Evolutionary conservation across 1,140 invertebrate genomes (phyloP).

Genomic region (Trachelipus rathkii): DNA sequence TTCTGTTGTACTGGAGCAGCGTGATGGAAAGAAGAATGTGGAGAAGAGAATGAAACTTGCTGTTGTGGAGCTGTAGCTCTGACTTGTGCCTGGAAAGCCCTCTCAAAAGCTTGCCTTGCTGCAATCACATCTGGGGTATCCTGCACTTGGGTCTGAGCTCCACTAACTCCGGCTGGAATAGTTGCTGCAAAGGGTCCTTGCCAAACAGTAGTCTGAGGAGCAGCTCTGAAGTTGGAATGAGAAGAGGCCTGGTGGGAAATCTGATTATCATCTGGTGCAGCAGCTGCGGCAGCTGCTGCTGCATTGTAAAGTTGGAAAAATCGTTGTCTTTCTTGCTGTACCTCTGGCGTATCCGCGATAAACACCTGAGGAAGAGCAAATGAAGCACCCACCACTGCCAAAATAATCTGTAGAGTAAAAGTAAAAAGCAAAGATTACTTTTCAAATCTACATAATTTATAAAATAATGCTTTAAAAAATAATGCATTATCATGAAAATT

Average conservation of each 20-base stretch:
- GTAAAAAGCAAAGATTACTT: not conserved
- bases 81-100: slow-evolving; percentile 25
- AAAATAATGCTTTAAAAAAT: too few relatives aligned
- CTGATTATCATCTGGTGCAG: slow-evolving; percentile 14
- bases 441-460: too few relatives aligned
- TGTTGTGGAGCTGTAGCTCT: slow-evolving; percentile 7
- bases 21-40: not conserved
- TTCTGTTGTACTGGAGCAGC: not conserved
- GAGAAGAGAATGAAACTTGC: not conserved
- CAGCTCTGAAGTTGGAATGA: not conserved
- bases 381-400: slow-evolving; percentile 22
- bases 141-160: slow-evolving; percentile 25
- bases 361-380: slow-evolving; percentile 18
- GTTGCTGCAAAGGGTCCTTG: slow-evolving; percentile 38
- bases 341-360: slow-evolving; percentile 28
- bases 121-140: slow-evolving; percentile 37
- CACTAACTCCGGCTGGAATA: slow-evolving; percentile 40
- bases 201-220: slow-evolving; percentile 23
- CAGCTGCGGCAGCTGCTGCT: slow-evolving; percentile 22
- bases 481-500: too few relatives aligned
- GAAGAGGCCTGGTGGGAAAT: not conserved
- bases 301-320: slow-evolving; percentile 25
- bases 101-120: slow-evolving; percentile 33
- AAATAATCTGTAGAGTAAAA: slow-evolving; percentile 19
- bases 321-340: slow-evolving; percentile 22